A percentile compares a stretch with the other conserved stretches of the same genome.
These are phyloP conservation scores for Drosophila guanche DNA, from an alignment of 1,140 invertebrate genomes.

Conservation along the genomic window DNA sequence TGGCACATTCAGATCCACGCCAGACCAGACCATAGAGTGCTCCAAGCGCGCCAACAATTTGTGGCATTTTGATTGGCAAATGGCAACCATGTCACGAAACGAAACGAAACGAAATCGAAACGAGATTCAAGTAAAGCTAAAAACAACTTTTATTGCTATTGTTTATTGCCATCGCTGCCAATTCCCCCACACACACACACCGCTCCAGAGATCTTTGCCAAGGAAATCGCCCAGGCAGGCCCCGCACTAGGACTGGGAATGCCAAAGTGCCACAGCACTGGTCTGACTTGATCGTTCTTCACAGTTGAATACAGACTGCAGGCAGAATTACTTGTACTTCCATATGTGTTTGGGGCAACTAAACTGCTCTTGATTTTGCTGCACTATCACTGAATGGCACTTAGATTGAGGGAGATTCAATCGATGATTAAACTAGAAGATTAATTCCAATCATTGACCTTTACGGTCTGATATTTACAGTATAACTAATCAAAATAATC, in stretches of 20 bases:
- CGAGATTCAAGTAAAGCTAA: neutral
- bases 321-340: too few species aligned
- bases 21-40: constrained; percentile 17
- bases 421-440: too few species aligned
- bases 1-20: constrained; percentile 34
- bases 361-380: too few species aligned
- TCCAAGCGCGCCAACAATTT: constrained; percentile 66
- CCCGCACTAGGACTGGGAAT: neutral
- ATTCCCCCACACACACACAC: constrained; percentile 19
- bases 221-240: constrained; percentile 2
- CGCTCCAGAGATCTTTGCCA: constrained; percentile 28
- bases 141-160: constrained; percentile 29
- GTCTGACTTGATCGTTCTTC: too few species aligned
- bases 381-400: too few species aligned
- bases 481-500: too few species aligned
- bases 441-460: too few species aligned
- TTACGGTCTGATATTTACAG: too few species aligned
- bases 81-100: constrained; percentile 64
- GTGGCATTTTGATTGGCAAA: constrained; percentile 79
- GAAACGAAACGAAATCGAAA: constrained; percentile 50
- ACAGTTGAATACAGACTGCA: too few species aligned
- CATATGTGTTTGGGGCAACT: too few species aligned
- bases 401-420: too few species aligned
- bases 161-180: constrained; percentile 42
- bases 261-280: neutral